Base-by-base conservation (phyloP, 2,888 invertebrate genomes). In the Stramonita haemastoma region DNA sequence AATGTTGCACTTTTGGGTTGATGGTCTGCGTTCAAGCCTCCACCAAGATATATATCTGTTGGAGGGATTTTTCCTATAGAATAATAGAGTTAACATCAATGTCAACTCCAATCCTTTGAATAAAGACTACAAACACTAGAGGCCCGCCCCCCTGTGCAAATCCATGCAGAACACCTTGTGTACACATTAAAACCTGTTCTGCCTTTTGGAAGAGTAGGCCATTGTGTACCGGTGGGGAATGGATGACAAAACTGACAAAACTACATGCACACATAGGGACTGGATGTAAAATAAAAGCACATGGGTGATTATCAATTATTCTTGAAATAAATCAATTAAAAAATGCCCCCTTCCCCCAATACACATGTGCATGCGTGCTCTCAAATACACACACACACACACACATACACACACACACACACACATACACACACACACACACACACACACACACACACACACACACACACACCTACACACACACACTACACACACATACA, bases 361-460 rank as follows among this genome's bases (percentile, higher is more conserved):
- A 60, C 60, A 60, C 60, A 60, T 19, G 19, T 60, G 19, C 60
- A 60, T 11, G 60, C 19, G 19, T 19, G 19, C 60, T 15, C 60
- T 15, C 19, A 60, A 11, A 60, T 19, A 60, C 60, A 60, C 60
- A 60, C 60, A 60, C 60, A 60, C 60, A 60, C 19, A 60, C 36
- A 81, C 22, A 88, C 46, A 88, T 57, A 88, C n/a, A 81, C 13
- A 19, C 56, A 88, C 36, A 88, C 56, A 88, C 29, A 81, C 46
- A 81, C 56, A 88, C 81, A 81, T 46, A 88, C 34, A 88, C 19
- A 60, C 60, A 60, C 60, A 60, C 60, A 60, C 60, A 60, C 60
- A 60, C 60, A 60, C 60, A 60, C 19, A 60, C 36, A 81, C 22
- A 88, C 46, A 88, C 46, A 88, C n/a, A 81, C 13, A 19, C 56